Percentiles rank a stretch among this genome's conserved stretches.
phyloP scores from a whole-genome alignment of 2,797 vertebrate species.

The Bryconaethiops microstoma region DNA sequence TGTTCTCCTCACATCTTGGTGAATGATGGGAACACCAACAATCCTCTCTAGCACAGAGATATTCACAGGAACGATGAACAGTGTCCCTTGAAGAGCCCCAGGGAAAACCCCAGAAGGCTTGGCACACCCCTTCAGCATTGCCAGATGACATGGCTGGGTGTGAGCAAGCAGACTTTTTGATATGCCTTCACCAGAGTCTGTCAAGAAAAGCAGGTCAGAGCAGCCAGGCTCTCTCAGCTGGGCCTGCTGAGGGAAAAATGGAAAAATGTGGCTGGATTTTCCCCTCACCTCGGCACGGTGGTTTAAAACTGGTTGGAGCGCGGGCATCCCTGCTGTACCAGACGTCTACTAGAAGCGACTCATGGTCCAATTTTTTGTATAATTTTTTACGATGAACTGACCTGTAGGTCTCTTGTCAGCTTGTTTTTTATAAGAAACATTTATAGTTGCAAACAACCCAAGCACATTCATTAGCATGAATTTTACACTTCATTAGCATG shows the following conservation, averaged over 20 bases:
- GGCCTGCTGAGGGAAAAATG: conserved; percentile 60
- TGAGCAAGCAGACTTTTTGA: conserved; percentile 72
- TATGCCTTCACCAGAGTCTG: conserved; percentile 69
- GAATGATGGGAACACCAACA: conserved; percentile 27
- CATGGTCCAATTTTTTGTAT: conserved; percentile 14
- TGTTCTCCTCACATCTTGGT: conserved; percentile 12
- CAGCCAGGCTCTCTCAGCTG: conserved; percentile 54
- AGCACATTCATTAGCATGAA: neutral
- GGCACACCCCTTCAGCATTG: conserved; percentile 64
- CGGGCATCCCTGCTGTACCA: conserved; percentile 67
- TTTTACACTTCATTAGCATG: conserved; percentile 29
- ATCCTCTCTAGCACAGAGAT: conserved; percentile 4
- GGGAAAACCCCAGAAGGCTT: conserved; percentile 54
- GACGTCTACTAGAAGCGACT: conserved; percentile 61
- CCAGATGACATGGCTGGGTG: conserved; percentile 75
- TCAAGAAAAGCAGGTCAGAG: conserved; percentile 69
- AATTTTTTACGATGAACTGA: conserved; percentile 37
- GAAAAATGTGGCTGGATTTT: conserved; percentile 75
- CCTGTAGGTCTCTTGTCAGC: conserved; percentile 47
- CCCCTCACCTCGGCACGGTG: conserved; percentile 49
- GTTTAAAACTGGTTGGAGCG: conserved; percentile 69
- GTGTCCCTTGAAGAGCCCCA: conserved; percentile 31
- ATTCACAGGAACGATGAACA: conserved; percentile 21
- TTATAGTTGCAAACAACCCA: conserved; percentile 3
- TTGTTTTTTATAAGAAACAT: conserved; percentile 52